Conservation (phyloP, 1,140 invertebrate species). For the Limonius californicus region DNA sequence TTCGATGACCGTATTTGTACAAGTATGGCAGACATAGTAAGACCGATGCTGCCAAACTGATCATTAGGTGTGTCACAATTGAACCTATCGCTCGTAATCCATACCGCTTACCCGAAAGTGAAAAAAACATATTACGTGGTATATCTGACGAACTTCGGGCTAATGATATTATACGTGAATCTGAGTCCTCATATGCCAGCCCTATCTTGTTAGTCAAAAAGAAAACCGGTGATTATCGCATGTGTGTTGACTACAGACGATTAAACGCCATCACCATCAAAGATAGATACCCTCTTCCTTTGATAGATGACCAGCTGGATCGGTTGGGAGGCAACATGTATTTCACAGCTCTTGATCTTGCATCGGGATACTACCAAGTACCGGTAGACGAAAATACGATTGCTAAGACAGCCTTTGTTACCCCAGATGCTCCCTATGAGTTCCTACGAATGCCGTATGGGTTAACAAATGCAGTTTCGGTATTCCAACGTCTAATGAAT, state of each 20-base stretch:
- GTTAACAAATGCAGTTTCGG: conserved; percentile 37
- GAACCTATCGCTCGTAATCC: too few relatives aligned
- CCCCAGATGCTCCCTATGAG: conserved; percentile 27
- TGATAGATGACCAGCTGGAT: conserved; percentile 31
- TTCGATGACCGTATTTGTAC: too few relatives aligned
- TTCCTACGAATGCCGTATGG: too few relatives aligned
- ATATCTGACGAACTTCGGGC: too few relatives aligned
- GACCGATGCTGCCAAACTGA: too few relatives aligned
- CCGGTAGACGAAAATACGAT: conserved; percentile 24
- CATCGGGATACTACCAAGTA: conserved; percentile 45
- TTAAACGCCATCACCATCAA: neutral
- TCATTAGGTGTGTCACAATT: too few relatives aligned
- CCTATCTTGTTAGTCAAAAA: too few relatives aligned
- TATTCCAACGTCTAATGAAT: conserved; percentile 35
- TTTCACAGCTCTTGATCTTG: conserved; percentile 33
- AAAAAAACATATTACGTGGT: too few relatives aligned
- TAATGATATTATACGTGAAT: too few relatives aligned
- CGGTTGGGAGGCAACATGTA: conserved; percentile 18
- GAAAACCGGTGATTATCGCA: conserved; percentile 24
- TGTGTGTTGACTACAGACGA: conserved; percentile 12
- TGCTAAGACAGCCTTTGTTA: conserved; percentile 50
- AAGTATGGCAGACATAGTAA: too few relatives aligned
- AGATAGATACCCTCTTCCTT: conserved; percentile 3
- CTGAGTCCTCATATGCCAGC: too few relatives aligned
- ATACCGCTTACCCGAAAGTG: too few relatives aligned